phyloP scores from a whole-genome alignment of 1,140 invertebrate genomes.

The Panagrolaimus sp. region DNA sequence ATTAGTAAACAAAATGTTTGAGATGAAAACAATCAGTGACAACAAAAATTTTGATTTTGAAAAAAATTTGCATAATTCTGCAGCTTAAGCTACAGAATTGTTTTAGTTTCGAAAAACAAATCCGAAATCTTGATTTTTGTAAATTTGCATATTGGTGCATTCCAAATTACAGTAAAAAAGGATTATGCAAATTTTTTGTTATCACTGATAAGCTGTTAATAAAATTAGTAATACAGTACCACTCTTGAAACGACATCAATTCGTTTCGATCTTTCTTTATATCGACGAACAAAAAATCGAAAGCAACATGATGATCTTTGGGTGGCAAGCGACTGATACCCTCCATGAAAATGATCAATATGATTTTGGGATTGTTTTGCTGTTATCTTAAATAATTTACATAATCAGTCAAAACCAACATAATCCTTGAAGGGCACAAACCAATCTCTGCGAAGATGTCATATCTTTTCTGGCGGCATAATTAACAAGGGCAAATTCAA shows the following conservation, averaged over 20 bases:
- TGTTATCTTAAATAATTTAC: not conserved
- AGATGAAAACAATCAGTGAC: too few species aligned
- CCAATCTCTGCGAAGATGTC: slow-evolving; percentile 38
- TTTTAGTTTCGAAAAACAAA: too few species aligned
- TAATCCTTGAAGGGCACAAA: not conserved
- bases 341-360: slow-evolving; percentile 18
- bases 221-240: slow-evolving; percentile 23
- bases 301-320: slow-evolving; percentile 45
- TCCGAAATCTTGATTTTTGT: too few species aligned
- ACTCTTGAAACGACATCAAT: slow-evolving; percentile 55
- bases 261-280: slow-evolving; percentile 54
- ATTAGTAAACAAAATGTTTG: slow-evolving; percentile 6
- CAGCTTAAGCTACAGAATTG: too few species aligned
- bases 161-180: too few species aligned
- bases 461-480: slow-evolving; percentile 84
- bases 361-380: slow-evolving; percentile 7
- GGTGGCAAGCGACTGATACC: slow-evolving; percentile 33
- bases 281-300: slow-evolving; percentile 49
- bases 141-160: too few species aligned
- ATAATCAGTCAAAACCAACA: not conserved
- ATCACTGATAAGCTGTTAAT: too few species aligned
- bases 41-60: too few species aligned
- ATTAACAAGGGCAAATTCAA: slow-evolving; percentile 91
- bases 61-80: too few species aligned
- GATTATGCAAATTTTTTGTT: too few species aligned